Conservation (phyloP, 2,888 invertebrate genomes). For the Xylophagus ater region DNA sequence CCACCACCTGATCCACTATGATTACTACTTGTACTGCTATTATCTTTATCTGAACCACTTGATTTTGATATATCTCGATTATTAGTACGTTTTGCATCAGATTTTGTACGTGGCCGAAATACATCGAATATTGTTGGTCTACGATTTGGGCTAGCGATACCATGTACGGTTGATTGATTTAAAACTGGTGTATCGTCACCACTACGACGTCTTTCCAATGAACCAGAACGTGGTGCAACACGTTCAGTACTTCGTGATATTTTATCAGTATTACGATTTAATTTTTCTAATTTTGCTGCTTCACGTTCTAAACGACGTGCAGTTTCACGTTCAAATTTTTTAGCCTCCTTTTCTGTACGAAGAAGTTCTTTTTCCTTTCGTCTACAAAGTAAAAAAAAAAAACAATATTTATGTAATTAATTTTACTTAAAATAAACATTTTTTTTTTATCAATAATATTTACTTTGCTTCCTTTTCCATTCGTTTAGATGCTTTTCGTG, state of each 20-base stretch:
- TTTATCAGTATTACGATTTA: conserved; percentile 36
- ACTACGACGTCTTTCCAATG: conserved; percentile 36
- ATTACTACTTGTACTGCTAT: conserved; percentile 32
- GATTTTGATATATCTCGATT: conserved; percentile 21
- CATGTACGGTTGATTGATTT: conserved; percentile 39
- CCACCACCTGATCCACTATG: conserved; percentile 22
- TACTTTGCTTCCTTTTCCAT: conserved; percentile 38
- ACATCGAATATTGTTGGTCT: conserved; percentile 69
- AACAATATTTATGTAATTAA: neutral
- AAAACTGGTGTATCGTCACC: conserved; percentile 39
- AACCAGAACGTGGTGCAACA: conserved; percentile 34
- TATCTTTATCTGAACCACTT: conserved; percentile 24
- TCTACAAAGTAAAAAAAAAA: conserved; percentile 19
- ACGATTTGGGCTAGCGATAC: conserved; percentile 56
- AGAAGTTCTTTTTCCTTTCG: conserved; percentile 37
- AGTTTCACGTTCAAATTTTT: conserved; percentile 37
- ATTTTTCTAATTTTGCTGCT: conserved; percentile 37
- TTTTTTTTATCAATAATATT: conserved; percentile 5
- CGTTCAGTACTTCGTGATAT: conserved; percentile 39
- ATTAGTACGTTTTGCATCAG: conserved; percentile 47
- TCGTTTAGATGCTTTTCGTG: conserved; percentile 36
- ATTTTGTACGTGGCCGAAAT: conserved; percentile 64
- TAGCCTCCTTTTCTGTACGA: conserved; percentile 36
- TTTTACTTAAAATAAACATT: neutral
- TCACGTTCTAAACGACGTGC: conserved; percentile 36